Base-by-base conservation (phyloP, 2,888 invertebrate species). In the Drosophila phalerata region DNA sequence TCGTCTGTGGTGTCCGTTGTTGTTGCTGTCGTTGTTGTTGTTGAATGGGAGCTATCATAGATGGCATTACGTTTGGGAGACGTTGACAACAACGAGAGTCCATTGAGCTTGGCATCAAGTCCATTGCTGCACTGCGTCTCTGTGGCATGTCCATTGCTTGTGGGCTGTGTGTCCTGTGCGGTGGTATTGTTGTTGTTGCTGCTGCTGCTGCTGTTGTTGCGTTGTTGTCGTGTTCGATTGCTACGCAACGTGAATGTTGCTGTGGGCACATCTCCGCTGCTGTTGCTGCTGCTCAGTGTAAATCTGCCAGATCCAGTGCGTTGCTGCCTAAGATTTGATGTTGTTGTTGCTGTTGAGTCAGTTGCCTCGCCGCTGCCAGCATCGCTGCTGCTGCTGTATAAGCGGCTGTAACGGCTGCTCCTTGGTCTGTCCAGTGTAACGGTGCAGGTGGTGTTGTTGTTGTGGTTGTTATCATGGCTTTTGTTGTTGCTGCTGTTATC, bases 181-280 rank as follows among this genome's bases (percentile, higher is more conserved):
- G n/a, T n/a, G n/a, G n/a, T n/a, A n/a, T n/a, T n/a, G n/a, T n/a
- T n/a, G n/a, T n/a, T 38, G 2, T 51, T 45, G 19, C 58, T 65
- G 2, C 47, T 45, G 19, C 55, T 66, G 49, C 17, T 11, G 13
- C 2, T 65, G 3, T 47, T 45, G 22, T 57, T 66, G 48, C 28
- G 13, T 43, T 45, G 45, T n/a, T 22, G 86, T 11, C 85, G 70
- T 17, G 80, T 69, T 13, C 90, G 89, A 73, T 77, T 88, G 62
- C 78, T 87, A 69, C 91, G 88, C 45, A 91, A 53, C 3, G 91
- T 91, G 56, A 90, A 91, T 5, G 91, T 91, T 25, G 91, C 89
- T 32, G 90, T 91, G 6, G 91, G 90, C 56, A 91, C 80, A 79
- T 91, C 90, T 11, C 89, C 90, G 38, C 76, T 81, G 66, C 90